Evolutionary conservation across 2,113 vertebrate genomes (phyloP).

Genomic region (Heteronetta atricapilla): DNA sequence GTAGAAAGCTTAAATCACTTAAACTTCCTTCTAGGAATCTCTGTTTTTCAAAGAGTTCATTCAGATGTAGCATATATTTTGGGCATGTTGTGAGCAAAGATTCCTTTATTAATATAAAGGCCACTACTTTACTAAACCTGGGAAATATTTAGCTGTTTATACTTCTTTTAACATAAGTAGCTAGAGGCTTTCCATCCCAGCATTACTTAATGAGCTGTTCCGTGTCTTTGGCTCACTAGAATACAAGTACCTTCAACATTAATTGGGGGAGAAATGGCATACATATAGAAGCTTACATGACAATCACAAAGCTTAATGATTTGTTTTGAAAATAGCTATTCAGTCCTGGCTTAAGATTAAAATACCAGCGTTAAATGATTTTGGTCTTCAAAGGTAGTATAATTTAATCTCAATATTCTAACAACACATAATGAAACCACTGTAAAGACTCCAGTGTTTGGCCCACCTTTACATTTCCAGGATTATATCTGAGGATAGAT

Average conservation of each 20-base stretch:
- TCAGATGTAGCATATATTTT: slow-evolving; percentile 9
- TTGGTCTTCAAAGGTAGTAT: not conserved
- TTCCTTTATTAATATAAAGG: slow-evolving; percentile 13
- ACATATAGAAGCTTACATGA: not conserved
- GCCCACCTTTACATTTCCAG: not conserved
- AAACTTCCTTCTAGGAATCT: slow-evolving; percentile 8
- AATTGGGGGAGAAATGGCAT: slow-evolving; percentile 20
- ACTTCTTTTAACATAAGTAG: slow-evolving; percentile 33
- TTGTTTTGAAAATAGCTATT: slow-evolving; percentile 31
- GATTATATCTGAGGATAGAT: not conserved
- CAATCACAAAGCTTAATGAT: not conserved
- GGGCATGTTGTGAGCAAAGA: slow-evolving; percentile 1
- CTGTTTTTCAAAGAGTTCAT: slow-evolving; percentile 14
- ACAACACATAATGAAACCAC: not conserved
- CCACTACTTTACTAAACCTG: not conserved
- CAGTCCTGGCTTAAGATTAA: not conserved
- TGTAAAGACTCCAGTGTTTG: not conserved
- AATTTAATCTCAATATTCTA: slow-evolving; percentile 23
- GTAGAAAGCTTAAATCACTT: slow-evolving; percentile 29
- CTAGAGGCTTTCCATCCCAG: slow-evolving; percentile 36
- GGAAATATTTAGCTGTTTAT: slow-evolving; percentile 27
- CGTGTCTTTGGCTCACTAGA: slow-evolving; percentile 13
- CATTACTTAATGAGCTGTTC: slow-evolving; percentile 44
- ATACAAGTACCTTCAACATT: slow-evolving; percentile 16
- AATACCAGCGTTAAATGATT: not conserved